Conservation (phyloP, 2,888 invertebrate genomes). For the Drepanosiphum platanoidis region DNA sequence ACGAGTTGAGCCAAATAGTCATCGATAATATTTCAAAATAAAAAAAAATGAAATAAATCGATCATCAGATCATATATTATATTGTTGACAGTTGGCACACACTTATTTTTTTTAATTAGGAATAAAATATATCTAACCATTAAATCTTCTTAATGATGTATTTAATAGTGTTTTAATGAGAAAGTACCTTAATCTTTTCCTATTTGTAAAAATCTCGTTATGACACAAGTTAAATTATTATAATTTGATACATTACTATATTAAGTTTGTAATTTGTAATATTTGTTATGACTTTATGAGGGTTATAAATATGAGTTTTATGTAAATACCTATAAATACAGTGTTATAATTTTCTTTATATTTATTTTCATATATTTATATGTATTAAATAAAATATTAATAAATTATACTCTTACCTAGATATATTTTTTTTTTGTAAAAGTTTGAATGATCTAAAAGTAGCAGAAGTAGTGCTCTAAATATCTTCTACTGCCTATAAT, state of each 20-base stretch:
- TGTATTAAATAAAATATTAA: no score
- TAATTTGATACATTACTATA: neutral
- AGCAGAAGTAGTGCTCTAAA: neutral
- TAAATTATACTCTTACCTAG: no score
- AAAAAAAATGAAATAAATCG: neutral
- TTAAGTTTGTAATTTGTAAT: no score
- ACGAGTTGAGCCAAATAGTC: constrained; percentile 31
- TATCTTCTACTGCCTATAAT: neutral
- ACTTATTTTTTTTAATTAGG: neutral
- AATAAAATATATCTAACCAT: constrained; percentile 18
- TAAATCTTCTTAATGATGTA: neutral
- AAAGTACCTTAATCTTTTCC: neutral
- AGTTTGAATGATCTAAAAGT: constrained; percentile 46
- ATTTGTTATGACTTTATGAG: no score
- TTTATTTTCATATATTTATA: no score
- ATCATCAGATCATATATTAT: neutral
- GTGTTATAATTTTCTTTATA: neutral
- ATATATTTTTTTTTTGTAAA: no score
- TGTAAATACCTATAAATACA: neutral
- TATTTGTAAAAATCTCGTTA: neutral
- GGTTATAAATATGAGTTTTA: no score
- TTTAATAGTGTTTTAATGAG: neutral
- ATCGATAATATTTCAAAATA: constrained; percentile 13
- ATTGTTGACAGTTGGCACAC: constrained; percentile 6
- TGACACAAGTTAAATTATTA: neutral